Conservation (phyloP, 2,888 invertebrate species). For the Tinea pellionella region DNA sequence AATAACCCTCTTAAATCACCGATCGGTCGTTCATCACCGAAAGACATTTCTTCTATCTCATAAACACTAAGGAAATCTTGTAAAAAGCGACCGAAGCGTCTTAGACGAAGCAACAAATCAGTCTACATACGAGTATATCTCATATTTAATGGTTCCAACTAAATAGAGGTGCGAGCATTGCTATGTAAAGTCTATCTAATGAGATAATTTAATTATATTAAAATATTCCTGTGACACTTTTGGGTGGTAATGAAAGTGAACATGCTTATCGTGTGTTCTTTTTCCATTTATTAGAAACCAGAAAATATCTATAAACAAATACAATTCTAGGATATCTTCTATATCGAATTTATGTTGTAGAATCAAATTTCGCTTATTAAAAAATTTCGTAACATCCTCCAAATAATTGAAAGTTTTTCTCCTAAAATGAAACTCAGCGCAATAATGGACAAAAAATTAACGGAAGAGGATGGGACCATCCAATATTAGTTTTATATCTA, state of each 20-base stretch:
- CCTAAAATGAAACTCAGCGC: conserved; percentile 40
- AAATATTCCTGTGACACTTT: conserved; percentile 43
- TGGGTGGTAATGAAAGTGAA: conserved; percentile 47
- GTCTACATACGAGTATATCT: background rate
- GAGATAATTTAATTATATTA: conserved; percentile 54
- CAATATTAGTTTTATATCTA: conserved; percentile 69
- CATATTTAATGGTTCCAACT: conserved; percentile 17
- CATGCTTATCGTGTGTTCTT: conserved; percentile 33
- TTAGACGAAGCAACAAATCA: background rate
- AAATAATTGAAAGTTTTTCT: conserved; percentile 31
- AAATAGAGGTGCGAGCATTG: conserved; percentile 53
- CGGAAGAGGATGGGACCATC: conserved; percentile 68
- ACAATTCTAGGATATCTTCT: background rate
- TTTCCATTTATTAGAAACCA: background rate
- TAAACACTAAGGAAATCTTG: conserved; percentile 26
- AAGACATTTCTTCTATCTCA: conserved; percentile 43
- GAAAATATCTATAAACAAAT: background rate
- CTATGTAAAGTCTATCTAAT: conserved; percentile 51
- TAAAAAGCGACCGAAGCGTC: conserved; percentile 20
- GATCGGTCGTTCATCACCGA: conserved; percentile 49
- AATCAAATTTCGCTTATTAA: background rate
- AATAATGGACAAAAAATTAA: conserved; percentile 49
- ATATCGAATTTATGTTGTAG: background rate
- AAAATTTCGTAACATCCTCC: background rate
- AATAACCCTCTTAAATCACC: conserved; percentile 52